These are phyloP conservation scores for Rhingia rostrata DNA, from an alignment of 2,888 invertebrate genomes.

Conservation along the genomic window DNA sequence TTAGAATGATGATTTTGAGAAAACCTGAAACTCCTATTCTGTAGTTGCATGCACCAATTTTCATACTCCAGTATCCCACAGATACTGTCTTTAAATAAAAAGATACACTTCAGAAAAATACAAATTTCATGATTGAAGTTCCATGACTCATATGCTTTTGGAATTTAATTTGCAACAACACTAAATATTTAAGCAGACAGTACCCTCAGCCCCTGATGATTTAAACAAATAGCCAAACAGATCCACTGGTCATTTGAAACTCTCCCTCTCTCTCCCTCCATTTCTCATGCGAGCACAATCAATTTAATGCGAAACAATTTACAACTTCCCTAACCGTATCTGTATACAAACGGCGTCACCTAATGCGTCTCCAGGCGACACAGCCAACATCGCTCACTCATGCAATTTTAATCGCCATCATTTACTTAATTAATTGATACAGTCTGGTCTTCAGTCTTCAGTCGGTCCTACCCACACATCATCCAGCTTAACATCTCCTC, in stretches of 20 bases:
- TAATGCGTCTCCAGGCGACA: slow-evolving; percentile 54
- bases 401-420: slow-evolving; percentile 70
- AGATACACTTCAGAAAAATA: too few species aligned
- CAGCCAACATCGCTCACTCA: slow-evolving; percentile 44
- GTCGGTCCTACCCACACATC: slow-evolving; percentile 58
- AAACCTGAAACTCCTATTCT: too few species aligned
- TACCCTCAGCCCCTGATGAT: not conserved
- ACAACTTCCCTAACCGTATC: slow-evolving; percentile 27
- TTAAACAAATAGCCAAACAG: not conserved
- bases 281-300: slow-evolving; percentile 25
- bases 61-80: too few species aligned
- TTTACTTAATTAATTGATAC: slow-evolving; percentile 69
- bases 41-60: too few species aligned
- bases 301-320: slow-evolving; percentile 53
- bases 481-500: slow-evolving; percentile 22
- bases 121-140: too few species aligned
- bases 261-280: not conserved
- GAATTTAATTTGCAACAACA: too few species aligned
- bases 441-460: not conserved
- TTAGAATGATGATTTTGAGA: too few species aligned
- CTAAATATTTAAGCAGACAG: too few species aligned
- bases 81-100: too few species aligned
- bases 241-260: not conserved
- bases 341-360: slow-evolving; percentile 38
- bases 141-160: too few species aligned